Evolutionary conservation across 2,888 invertebrate species (phyloP), one percentile per base, ranked within the genome.

Genomic region (Polyommatus icarus): DNA sequence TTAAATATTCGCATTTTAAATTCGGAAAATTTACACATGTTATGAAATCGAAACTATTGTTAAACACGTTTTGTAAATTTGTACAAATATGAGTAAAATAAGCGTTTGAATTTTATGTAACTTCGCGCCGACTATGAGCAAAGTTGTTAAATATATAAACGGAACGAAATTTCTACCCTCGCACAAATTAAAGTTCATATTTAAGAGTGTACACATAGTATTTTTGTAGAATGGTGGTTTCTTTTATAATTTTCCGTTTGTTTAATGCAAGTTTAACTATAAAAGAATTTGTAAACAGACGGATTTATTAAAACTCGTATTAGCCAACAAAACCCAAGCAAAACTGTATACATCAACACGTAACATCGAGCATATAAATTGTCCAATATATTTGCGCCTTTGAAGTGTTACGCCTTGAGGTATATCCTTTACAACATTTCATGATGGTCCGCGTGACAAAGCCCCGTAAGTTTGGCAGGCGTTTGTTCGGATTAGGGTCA

Each of bases 1-100:
- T 67, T 32, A 67, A 67, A 24, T 67, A 67, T 67, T 67, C 67
- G 29, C 67, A 67, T 67, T 67, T 67, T 67, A 29, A 54, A 67
- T 15, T 67, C 15, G 67, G 29, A 29, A 32, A 20, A 67, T 67
- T 67, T 67, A 24, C 29, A 67, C 67, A 29, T 32, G 29, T 32
- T 32, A 67, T 67, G 67, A 67, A 67, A 29, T 67, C 6, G 29
- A 32, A 67, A 29, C 67, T 67, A 67, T 67, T 18, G 29, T 32
- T 67, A 32, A 29, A 67, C 67, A 67, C 67, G 29, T 67, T 67
- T 29, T 24, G 61, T 61, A 10, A 61, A 61, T 24, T 61, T 24
- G 10, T 24, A 61, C 12, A 24, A 61, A 61, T 24, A 24, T 10
- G 10, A 24, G 61, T 61, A 20, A 8, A 20, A n/a, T 57, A 57